Base-by-base conservation (phyloP, 1,140 invertebrate genomes). In the Sarcophaga bullata region DNA sequence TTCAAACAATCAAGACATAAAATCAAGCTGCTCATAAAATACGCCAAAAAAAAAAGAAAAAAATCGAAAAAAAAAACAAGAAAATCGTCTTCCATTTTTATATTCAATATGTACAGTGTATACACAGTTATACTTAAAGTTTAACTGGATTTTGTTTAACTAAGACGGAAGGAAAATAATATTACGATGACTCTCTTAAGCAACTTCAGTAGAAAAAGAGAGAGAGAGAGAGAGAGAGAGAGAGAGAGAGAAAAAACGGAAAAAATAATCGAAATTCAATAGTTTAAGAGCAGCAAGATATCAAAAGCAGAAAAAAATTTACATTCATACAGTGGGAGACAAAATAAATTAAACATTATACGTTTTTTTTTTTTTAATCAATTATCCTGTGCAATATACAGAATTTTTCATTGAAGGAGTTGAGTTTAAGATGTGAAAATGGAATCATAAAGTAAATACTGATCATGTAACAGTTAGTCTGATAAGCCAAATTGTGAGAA, bases 91-190 rank as follows among this genome's bases (percentile, higher is more conserved):
- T 58, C n/a, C n/a, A 58, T 6, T 6, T 58, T 37, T 37, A 37
- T 37, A n/a, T 58, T 58, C 54, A 58, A 58, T 58, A 13, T 58
- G 25, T 37, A 37, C 25, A n/a, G n/a, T n/a, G n/a, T n/a, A n/a
- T n/a, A 37, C 25, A 37, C 1, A 37, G 25, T 2, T 13, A 54
- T 54, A n/a, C n/a, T n/a, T n/a, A 54, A 58, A 58, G n/a, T n/a
- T 37, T 58, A 58, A 58, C 54, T 58, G 54, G 54, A 58, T 58
- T 58, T 58, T 58, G 54, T 58, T 58, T 58, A 58, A 37, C 25
- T 37, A 37, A 58, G 54, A 13, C 15, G 54, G 15, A 58, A 58
- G 54, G 7, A 58, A n/a, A n/a, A 58, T n/a, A 58, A 58, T 58
- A 58, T 13, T 58, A 58, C n/a, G 15, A 58, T 58, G 54, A 58